Conservation (phyloP, 1,140 invertebrate species). For the Drosophila hydei region DNA sequence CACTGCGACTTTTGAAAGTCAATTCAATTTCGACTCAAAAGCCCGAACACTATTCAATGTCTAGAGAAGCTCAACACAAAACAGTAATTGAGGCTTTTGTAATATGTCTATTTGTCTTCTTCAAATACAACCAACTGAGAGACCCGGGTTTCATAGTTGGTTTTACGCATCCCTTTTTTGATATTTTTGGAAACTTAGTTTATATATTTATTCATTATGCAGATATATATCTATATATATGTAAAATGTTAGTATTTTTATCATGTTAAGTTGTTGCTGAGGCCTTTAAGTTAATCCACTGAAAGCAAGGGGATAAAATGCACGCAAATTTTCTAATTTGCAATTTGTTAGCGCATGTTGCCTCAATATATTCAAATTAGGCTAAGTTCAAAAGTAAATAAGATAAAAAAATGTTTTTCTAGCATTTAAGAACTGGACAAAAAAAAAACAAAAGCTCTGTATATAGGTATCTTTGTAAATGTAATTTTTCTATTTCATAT, state of each 20-base stretch:
- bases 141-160: conserved; percentile 1
- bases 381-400: conserved; percentile 8
- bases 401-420: conserved; percentile 1
- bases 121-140: not conserved
- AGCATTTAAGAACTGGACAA: conserved; percentile 32
- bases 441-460: conserved; percentile 32
- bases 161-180: conserved; percentile 28
- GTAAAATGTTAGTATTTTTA: conserved; percentile 78
- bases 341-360: conserved; percentile 30
- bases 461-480: conserved; percentile 66
- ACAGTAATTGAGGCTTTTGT: conserved; percentile 25
- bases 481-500: conserved; percentile 23
- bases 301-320: conserved; percentile 20
- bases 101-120: conserved; percentile 9
- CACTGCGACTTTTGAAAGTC: conserved; percentile 38
- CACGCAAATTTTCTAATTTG: conserved; percentile 12
- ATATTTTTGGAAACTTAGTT: conserved; percentile 54
- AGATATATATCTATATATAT: conserved; percentile 26
- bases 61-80: conserved; percentile 57
- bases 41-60: conserved; percentile 37
- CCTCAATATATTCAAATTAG: conserved; percentile 38
- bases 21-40: conserved; percentile 40
- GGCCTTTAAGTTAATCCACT: conserved; percentile 62
- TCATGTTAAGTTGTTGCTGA: conserved; percentile 75
- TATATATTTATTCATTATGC: conserved; percentile 38